Evolutionary conservation across 2,888 invertebrate genomes (phyloP).

Genomic region (Tholera decimalis): DNA sequence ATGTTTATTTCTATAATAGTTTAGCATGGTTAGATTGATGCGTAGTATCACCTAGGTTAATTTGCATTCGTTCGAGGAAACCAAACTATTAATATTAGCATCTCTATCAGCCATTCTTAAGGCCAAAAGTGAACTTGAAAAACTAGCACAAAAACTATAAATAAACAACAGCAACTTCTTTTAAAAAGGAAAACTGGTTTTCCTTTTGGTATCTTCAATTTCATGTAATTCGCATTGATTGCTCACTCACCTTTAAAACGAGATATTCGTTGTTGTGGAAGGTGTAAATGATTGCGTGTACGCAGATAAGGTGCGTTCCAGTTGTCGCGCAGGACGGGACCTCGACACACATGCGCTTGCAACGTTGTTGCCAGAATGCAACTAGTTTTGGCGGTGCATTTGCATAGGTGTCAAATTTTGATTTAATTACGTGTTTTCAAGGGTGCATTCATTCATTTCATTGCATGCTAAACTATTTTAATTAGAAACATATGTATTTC

Average conservation of each 20-base stretch:
- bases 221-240: slow-evolving; percentile 70
- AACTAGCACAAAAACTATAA: slow-evolving; percentile 42
- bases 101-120: slow-evolving; percentile 8
- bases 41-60: slow-evolving; percentile 3
- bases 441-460: background rate
- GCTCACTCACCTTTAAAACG: slow-evolving; percentile 64
- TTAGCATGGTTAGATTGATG: background rate
- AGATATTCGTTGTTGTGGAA: slow-evolving; percentile 63
- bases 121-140: slow-evolving; percentile 45
- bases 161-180: slow-evolving; percentile 27
- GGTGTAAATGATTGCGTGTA: slow-evolving; percentile 73
- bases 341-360: slow-evolving; percentile 71
- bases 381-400: slow-evolving; percentile 49
- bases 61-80: slow-evolving; percentile 4
- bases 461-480: background rate
- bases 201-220: slow-evolving; percentile 59
- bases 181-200: slow-evolving; percentile 31
- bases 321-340: slow-evolving; percentile 70
- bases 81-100: slow-evolving; percentile 4
- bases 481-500: no score
- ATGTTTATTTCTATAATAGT: background rate
- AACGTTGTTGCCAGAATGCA: slow-evolving; percentile 57
- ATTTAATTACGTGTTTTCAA: slow-evolving; percentile 2
- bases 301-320: slow-evolving; percentile 74
- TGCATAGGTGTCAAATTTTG: slow-evolving; percentile 20